A percentile compares a stretch with the other conserved stretches of the same genome.
These are phyloP conservation scores for Holocentrus rufus DNA, from an alignment of 2,797 vertebrate species.

Conservation along the genomic window DNA sequence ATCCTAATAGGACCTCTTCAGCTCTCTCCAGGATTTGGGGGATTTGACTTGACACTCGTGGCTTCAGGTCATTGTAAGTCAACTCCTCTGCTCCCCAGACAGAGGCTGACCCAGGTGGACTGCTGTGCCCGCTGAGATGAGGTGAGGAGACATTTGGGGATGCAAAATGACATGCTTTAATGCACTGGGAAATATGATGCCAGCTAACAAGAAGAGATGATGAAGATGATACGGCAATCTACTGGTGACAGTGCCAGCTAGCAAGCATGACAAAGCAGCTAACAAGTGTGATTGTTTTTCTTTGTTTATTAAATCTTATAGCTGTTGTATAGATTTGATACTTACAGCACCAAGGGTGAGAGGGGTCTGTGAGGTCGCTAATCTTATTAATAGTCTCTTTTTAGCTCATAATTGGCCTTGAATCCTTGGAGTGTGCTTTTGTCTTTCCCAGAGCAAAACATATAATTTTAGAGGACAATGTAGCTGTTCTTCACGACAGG, in stretches of 20 bases:
- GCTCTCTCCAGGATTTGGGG: slow-evolving; percentile 3
- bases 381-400: slow-evolving; percentile 25
- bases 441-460: slow-evolving; percentile 9
- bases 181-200: slow-evolving; percentile 27
- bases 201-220: slow-evolving; percentile 13
- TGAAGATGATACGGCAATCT: slow-evolving; percentile 10
- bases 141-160: slow-evolving; percentile 37
- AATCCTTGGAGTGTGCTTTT: background rate
- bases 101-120: slow-evolving; percentile 31
- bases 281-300: slow-evolving; percentile 29
- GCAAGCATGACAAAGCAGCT: slow-evolving; percentile 14
- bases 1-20: slow-evolving; percentile 23
- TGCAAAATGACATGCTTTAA: slow-evolving; percentile 32
- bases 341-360: slow-evolving; percentile 14
- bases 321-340: slow-evolving; percentile 26
- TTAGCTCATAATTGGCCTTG: slow-evolving; percentile 30
- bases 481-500: background rate
- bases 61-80: slow-evolving; percentile 42
- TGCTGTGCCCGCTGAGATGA: slow-evolving; percentile 14
- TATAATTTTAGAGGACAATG: slow-evolving; percentile 10
- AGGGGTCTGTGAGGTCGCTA: background rate
- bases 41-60: slow-evolving; percentile 41
- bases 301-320: slow-evolving; percentile 25
- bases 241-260: slow-evolving; percentile 15
- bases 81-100: slow-evolving; percentile 3